Evolutionary conservation across 1,140 invertebrate genomes (phyloP), one percentile per base, ranked within the genome.

Genomic region (Megalonaias nervosa): DNA sequence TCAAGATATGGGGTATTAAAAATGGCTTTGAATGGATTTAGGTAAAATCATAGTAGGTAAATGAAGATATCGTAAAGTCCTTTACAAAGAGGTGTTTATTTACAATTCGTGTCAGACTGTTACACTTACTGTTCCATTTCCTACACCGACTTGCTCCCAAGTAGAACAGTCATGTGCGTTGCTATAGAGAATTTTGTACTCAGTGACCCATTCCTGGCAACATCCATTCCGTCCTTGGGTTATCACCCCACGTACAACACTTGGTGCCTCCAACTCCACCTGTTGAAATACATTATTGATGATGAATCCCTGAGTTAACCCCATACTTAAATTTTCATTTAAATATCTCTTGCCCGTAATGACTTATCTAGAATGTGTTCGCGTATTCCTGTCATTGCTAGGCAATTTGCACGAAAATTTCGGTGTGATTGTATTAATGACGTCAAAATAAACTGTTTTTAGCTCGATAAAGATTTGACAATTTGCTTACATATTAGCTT

Each of bases 211-310:
- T 21, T 78, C n/a, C 9, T 64, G 59, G 64, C 76, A 78, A 62
- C 76, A 78, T 5, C 76, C 76, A n/a, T 78, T 61, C 58, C 76
- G 48, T 21, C 76, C 76, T 56, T 78, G 76, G 9, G 71, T 78
- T 15, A 74, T 26, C 55, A 78, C 4, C 12, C 71, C 71, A 11
- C 71, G 70, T 15, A 78, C 26, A 21, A 78, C 57, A 55, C 76
- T 78, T 13, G 76, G 70, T n/a, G 64, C 58, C 5, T 60, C 70
- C 21, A 78, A 55, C 66, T 74, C 58, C 6, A 78, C 23, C 76
- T 78, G 65, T 57, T 21, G 5, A 56, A 48, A 48, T 48, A 48
- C 38, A 11, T 48, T 48, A 9, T 48, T 48, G 38, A 6, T 5
- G 38, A 48, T 48, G 38, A 48, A 48, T 48, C 9, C 6, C 4